These are phyloP conservation scores for Drosophila quadrilineata DNA, from an alignment of 1,140 invertebrate genomes.

Conservation along the genomic window DNA sequence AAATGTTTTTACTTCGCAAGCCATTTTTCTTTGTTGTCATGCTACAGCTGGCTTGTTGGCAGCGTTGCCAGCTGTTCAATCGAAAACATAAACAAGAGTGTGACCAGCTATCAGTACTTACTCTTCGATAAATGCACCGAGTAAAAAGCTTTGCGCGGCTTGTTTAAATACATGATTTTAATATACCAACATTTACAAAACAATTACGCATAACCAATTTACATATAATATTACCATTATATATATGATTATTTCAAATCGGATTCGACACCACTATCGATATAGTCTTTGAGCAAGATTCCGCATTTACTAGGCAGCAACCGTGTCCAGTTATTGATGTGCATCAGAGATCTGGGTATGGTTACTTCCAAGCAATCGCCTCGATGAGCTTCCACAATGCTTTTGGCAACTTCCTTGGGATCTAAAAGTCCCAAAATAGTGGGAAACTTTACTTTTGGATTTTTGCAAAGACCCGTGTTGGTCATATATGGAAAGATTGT, in stretches of 20 bases:
- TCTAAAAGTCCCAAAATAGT: slow-evolving; percentile 86
- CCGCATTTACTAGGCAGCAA: slow-evolving; percentile 81
- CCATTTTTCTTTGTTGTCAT: slow-evolving; percentile 82
- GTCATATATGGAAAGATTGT: slow-evolving; percentile 91
- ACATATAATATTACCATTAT: background rate
- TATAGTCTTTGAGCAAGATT: slow-evolving; percentile 82
- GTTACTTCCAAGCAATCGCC: slow-evolving; percentile 82
- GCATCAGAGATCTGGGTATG: slow-evolving; percentile 82
- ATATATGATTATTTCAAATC: slow-evolving; percentile 61
- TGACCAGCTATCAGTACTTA: background rate
- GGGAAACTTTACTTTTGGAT: slow-evolving; percentile 88
- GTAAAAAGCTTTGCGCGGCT: slow-evolving; percentile 1
- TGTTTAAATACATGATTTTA: no score
- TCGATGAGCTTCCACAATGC: slow-evolving; percentile 86
- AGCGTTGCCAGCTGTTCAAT: background rate
- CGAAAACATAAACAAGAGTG: slow-evolving; percentile 6
- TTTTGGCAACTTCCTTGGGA: slow-evolving; percentile 85
- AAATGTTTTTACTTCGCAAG: slow-evolving; percentile 87
- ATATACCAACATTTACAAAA: slow-evolving; percentile 19
- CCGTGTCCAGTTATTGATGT: slow-evolving; percentile 80
- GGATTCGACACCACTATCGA: slow-evolving; percentile 83
- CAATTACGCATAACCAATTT: background rate
- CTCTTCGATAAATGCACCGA: background rate
- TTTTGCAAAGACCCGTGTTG: slow-evolving; percentile 91
- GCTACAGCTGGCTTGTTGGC: slow-evolving; percentile 24